Evolutionary conservation across 2,797 vertebrate species (phyloP).

Genomic region (Okamejei kenojei): DNA sequence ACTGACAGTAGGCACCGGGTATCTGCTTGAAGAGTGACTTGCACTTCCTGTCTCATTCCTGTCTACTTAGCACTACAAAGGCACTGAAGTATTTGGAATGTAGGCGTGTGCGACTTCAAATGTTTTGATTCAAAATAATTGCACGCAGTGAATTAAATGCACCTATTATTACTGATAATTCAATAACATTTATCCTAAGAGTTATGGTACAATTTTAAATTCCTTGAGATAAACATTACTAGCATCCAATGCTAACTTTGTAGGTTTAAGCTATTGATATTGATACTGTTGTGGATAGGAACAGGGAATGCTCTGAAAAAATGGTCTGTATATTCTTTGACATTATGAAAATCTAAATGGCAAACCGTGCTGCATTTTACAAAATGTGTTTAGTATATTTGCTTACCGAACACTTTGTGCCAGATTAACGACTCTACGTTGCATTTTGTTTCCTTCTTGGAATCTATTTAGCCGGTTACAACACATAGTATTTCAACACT

Average conservation of each 20-base stretch:
- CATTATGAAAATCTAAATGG: neutral
- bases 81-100: neutral
- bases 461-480: neutral
- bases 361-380: neutral
- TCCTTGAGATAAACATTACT: neutral
- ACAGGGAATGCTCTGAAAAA: neutral
- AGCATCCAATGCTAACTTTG: neutral
- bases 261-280: neutral
- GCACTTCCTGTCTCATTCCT: constrained; percentile 96
- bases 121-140: neutral
- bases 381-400: neutral
- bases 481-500: neutral
- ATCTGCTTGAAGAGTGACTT: constrained; percentile 74
- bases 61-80: constrained; percentile 54
- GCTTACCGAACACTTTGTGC: neutral
- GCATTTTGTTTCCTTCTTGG: neutral
- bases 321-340: neutral
- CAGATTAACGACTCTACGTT: neutral
- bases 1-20: constrained; percentile 61
- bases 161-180: neutral
- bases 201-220: neutral
- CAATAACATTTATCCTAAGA: neutral
- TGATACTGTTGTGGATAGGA: neutral
- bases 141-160: neutral
- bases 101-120: constrained; percentile 9